Base-by-base conservation (phyloP, 2,888 invertebrate species). In the Cantharis nigra region DNA sequence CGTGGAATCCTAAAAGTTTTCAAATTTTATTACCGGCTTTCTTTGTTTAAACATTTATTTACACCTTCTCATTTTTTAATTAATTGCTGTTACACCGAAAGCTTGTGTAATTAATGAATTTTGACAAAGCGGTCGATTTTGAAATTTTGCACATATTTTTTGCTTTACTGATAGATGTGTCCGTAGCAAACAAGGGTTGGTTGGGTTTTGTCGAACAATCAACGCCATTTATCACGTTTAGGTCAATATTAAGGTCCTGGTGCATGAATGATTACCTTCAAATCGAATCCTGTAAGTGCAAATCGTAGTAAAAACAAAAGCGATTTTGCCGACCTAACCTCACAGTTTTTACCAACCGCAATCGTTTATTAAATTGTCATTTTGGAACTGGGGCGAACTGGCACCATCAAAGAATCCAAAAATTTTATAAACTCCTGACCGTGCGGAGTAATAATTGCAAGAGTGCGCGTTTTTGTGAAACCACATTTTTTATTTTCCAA, bases 201-300 rank as follows among this genome's bases (percentile, higher is more conserved):
- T 70, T 30, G 63, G 70, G 63, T 70, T 74, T 70, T 74, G 63
- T 62, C 70, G 63, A 74, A 69, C 69, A 69, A 70, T 74, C 74
- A 74, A 70, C 62, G 74, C 74, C 69, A 74, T 74, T 74, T 74
- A 74, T 74, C 74, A 70, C 69, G 74, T 69, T 74, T 63, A 69
- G 74, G 70, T 74, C 70, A 73, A 74, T 74, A 70, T 74, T 70
- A 74, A 70, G 69, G 74, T 69, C 26, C 64, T 14, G 14, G 69
- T 74, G 63, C 69, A 74, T 74, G 74, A 74, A 74, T 74, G 69
- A 74, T 74, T 63, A 69, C 70, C 63, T 73, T 69, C 70, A 70
- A 74, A 74, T 74, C 74, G 74, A 26, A 63, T 63, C 62, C 70
- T 74, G 69, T 74, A 74, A 70, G 69, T 74, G 69, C 67, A 65